phyloP scores from a whole-genome alignment of 2,797 vertebrate species.

The Accipiter badius region DNA sequence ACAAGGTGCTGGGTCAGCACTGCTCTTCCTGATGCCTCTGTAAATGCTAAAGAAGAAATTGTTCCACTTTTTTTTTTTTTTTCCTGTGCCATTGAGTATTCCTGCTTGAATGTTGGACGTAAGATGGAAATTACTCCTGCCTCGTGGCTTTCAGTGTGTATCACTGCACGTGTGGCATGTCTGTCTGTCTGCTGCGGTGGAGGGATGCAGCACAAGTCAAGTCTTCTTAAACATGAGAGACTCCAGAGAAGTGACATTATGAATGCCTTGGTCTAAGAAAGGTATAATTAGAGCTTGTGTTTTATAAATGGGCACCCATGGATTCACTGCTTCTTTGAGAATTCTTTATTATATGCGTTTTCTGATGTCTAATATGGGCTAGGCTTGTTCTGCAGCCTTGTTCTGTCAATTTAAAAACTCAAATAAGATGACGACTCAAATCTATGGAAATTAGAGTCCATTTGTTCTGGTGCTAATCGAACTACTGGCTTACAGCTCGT shows the following conservation, averaged over 20 bases:
- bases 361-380: background rate
- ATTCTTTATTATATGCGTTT: accelerated
- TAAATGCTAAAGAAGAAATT: background rate
- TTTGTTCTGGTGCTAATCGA: background rate
- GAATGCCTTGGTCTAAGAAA: background rate
- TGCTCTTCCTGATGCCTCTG: background rate
- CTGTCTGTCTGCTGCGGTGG: accelerated
- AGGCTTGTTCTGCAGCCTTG: background rate
- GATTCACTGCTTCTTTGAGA: background rate
- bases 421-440: accelerated
- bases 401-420: background rate
- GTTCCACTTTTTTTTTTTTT: background rate
- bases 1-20: background rate
- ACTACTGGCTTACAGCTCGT: accelerated
- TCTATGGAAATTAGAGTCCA: background rate
- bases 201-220: background rate
- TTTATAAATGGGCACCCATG: background rate
- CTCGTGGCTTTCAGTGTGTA: accelerated
- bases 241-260: background rate
- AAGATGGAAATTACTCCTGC: background rate
- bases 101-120: accelerated
- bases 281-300: background rate
- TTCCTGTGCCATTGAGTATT: background rate
- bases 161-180: accelerated
- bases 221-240: background rate